Base-by-base conservation (phyloP, 2,113 vertebrate species). In the Globicephala melas region DNA sequence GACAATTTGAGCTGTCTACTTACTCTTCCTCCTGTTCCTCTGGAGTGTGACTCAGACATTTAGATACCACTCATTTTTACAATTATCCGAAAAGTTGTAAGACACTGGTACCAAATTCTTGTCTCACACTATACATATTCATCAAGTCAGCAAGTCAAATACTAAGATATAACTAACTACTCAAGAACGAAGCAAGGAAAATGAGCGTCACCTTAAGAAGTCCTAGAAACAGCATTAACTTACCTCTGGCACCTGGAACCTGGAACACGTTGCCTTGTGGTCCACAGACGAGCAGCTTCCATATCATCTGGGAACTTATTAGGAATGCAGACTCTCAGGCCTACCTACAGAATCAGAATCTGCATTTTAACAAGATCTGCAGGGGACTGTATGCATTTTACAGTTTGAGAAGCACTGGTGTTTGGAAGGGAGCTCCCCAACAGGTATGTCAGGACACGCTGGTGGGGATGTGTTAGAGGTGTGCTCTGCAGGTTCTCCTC, bases 141-240 rank as follows among this genome's bases (percentile, higher is more conserved):
- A 85, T 70, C 70, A 84, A 85, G 60, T 68, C 31, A 74, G 91
- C 89, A 62, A 92, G 80, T 90, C 63, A 91, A 50, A 53, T 23
- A 70, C 17, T 73, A 70, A 83, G 47, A 11, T 76, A 36, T 21
- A 21, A 84, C 47, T 73, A 20, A 89, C 26, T 60, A n/a, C 21
- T 58, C 55, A 50, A 62, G 67, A 31, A n/a, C 47, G 20, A 81
- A 33, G 44, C 31, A 28, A 94, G 36, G 80, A 87, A 94, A 91
- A 91, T 88, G 53, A 93, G 31, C 3, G 13, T 94, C 84, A 65
- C 71, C 55, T 95, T 67, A 88, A 89, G 82, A 89, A 88, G 82
- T 33, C 36, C 55, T 88, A 82, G 77, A 58, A 82, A 79, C 0
- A 47, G 55, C 25, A 5, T 82, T 68, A 47, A 26, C 93, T 83